Base-by-base conservation (phyloP, 2,113 vertebrate species). In the Cnemophilus loriae region DNA sequence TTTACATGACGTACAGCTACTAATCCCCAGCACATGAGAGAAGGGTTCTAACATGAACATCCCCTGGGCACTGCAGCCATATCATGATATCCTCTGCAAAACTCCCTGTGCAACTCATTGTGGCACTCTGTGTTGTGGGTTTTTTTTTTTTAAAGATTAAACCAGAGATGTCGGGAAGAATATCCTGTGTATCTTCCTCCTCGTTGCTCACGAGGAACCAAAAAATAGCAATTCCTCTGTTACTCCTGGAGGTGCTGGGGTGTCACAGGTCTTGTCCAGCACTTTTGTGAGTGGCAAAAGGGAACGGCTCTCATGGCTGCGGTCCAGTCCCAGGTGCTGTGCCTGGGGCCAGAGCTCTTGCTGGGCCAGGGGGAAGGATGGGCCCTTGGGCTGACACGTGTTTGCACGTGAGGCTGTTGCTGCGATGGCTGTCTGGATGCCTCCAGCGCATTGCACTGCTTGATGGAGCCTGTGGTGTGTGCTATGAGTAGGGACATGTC, bases 291-390 rank as follows among this genome's bases (percentile, higher is more conserved):
- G 41, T 13, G 71, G 75, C n/a, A 76, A 70, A 87, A 90, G 30
- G 0, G 0, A 85, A 59, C 0, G 0, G 37, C 14, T 88, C 24
- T 10, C 11, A 23, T 2, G 8, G 65, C 55, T 9, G 1, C 3
- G 2, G 50, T 73, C 68, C 68, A 84, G 74, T 44, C 60, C 28
- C 3, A 13, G 61, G 28, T 79, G 61, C 70, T 42, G 57, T 42
- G 67, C 57, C 42, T 0, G 2, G 18, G 24, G 28, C 59, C 1
- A 4, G 44, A 57, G 56, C 21, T 14, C 55, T 93, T 6, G 2
- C 15, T 0, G 0, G 42, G 24, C 27, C 30, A 26, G 21, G 24
- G 28, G 39, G 35, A 85, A 85, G 86, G 83, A 95, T 60, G 46
- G 1, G 0, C 4, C 41, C 44, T 53, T 15, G 52, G 37, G 42